Evolutionary conservation across 2,113 vertebrate species (phyloP).

Genomic region (Grammomys dolichurus): DNA sequence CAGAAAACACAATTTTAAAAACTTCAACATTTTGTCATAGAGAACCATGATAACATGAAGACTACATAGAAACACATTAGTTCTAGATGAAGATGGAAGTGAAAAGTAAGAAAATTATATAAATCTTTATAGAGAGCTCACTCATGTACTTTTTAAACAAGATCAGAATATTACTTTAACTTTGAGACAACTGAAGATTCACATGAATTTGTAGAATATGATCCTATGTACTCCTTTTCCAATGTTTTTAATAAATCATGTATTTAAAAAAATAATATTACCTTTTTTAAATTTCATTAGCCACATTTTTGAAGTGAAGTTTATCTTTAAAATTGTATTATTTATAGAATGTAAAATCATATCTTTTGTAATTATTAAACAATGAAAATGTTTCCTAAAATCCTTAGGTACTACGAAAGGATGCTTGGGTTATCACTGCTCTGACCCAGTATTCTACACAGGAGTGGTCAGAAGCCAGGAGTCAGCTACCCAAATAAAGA

Average conservation of each 20-base stretch:
- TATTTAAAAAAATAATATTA: not conserved
- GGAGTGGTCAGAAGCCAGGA: not conserved
- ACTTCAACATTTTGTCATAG: constrained; percentile 13
- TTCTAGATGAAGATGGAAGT: constrained; percentile 16
- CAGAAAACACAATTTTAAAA: not conserved
- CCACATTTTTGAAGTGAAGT: not conserved
- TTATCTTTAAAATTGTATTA: constrained; percentile 24
- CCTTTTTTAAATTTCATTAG: not conserved
- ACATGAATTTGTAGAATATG: not conserved
- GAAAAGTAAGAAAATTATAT: not conserved
- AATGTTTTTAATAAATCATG: constrained; percentile 19
- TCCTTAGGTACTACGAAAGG: not conserved
- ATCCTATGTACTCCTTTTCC: not conserved
- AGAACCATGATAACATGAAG: not conserved
- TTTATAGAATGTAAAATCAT: constrained; percentile 33
- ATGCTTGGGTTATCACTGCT: not conserved
- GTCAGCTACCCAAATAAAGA: not conserved
- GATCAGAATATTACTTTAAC: constrained; percentile 38
- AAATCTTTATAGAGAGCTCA: not conserved
- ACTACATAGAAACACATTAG: constrained; percentile 13
- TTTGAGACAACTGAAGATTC: not conserved
- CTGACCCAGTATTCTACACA: not conserved
- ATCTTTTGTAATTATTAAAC: constrained; percentile 25
- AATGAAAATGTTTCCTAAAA: not conserved
- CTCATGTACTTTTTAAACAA: constrained; percentile 22